These are phyloP conservation scores for Clostera curtula DNA, from an alignment of 2,888 invertebrate species.

Conservation along the genomic window DNA sequence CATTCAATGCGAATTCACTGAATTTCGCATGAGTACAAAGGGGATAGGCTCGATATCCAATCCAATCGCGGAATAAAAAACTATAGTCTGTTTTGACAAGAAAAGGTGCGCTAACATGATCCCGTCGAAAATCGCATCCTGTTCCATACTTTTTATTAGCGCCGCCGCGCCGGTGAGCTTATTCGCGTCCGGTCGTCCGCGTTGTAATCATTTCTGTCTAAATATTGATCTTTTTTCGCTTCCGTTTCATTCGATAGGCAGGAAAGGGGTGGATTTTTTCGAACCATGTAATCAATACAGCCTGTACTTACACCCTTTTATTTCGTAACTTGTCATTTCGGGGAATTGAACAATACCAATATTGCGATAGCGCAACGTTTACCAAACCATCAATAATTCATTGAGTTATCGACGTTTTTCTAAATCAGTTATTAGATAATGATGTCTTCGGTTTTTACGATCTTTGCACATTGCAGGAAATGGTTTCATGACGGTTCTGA, in stretches of 20 bases:
- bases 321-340: too few species aligned
- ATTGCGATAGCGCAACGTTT: too few species aligned
- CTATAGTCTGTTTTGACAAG: constrained; percentile 52
- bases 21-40: too few species aligned
- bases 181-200: constrained; percentile 57
- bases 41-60: constrained; percentile 57
- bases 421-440: too few species aligned
- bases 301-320: constrained; percentile 37
- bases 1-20: constrained; percentile 43
- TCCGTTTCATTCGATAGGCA: constrained; percentile 49
- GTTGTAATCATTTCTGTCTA: constrained; percentile 66
- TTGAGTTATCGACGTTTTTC: too few species aligned
- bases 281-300: constrained; percentile 50
- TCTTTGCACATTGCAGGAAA: too few species aligned
- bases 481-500: too few species aligned
- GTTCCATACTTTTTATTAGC: constrained; percentile 61
- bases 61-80: constrained; percentile 37
- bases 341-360: too few species aligned
- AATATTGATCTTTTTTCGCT: constrained; percentile 69
- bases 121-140: constrained; percentile 67
- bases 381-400: too few species aligned
- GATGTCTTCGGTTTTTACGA: too few species aligned
- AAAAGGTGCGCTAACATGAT: constrained; percentile 56
- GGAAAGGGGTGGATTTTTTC: constrained; percentile 55
- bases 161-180: constrained; percentile 37